Percentiles rank a stretch among this genome's conserved stretches.
These are phyloP conservation scores for Podarcis lilfordi DNA, from an alignment of 2,797 vertebrate genomes.

Conservation along the genomic window DNA sequence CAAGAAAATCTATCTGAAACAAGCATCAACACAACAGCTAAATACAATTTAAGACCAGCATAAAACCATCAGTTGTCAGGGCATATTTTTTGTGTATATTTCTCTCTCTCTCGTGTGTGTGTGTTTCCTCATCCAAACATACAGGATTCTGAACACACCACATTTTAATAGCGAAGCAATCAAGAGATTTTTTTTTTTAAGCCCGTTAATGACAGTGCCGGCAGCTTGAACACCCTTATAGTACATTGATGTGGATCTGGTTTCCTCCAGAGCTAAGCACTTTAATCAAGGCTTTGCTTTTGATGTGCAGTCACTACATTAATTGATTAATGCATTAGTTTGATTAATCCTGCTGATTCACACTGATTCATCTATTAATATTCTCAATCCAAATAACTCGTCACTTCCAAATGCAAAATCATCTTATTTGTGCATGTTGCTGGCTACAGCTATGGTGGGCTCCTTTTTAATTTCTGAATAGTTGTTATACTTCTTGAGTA, in stretches of 20 bases:
- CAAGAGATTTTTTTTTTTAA: not conserved
- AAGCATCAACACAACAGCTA: no score
- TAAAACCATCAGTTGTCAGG: no score
- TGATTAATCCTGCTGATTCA: conserved; percentile 32
- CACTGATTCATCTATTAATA: conserved; percentile 27
- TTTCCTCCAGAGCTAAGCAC: conserved; percentile 19
- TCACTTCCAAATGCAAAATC: conserved; percentile 13
- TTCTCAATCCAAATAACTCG: not conserved
- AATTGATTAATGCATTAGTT: conserved; percentile 39
- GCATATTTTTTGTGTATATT: not conserved
- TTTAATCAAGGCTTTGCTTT: conserved; percentile 33
- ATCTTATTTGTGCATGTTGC: not conserved
- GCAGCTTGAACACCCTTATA: not conserved
- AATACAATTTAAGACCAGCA: no score
- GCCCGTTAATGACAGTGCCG: not conserved
- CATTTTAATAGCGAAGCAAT: not conserved
- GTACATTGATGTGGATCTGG: not conserved
- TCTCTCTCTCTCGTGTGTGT: not conserved
- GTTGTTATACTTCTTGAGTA: no score
- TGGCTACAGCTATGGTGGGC: not conserved
- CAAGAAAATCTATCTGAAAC: no score
- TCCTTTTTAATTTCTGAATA: not conserved
- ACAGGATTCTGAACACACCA: not conserved
- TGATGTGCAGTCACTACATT: conserved; percentile 7
- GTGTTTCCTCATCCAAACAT: not conserved